Percentiles rank a stretch among this genome's conserved stretches.
These are phyloP conservation scores for Sarcophaga carnaria DNA, from an alignment of 2,888 invertebrate genomes.

Conservation along the genomic window DNA sequence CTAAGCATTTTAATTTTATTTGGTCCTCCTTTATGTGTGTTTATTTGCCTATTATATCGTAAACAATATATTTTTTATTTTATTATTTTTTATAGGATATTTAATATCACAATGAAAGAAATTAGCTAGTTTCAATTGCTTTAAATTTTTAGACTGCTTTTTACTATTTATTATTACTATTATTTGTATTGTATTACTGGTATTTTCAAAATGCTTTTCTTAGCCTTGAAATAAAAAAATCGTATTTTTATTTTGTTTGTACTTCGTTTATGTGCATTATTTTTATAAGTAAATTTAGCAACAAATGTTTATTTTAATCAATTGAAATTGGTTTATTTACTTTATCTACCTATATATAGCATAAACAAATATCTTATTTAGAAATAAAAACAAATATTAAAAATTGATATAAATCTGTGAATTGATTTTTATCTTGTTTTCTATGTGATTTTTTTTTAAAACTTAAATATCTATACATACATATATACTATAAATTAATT, in stretches of 20 bases:
- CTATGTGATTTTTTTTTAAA: background rate
- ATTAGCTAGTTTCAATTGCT: slow-evolving; percentile 38
- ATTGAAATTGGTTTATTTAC: slow-evolving; percentile 43
- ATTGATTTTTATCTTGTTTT: background rate
- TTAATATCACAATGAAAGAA: slow-evolving; percentile 31
- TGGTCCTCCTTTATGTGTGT: background rate
- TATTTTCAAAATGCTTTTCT: slow-evolving; percentile 49
- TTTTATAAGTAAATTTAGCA: slow-evolving; percentile 46
- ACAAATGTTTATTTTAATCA: slow-evolving; percentile 35
- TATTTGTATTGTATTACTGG: background rate
- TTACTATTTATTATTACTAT: slow-evolving; percentile 4
- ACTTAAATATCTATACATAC: background rate
- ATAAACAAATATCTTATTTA: background rate
- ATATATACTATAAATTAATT: background rate
- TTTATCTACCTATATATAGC: background rate
- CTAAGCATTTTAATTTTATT: slow-evolving; percentile 4
- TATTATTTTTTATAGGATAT: slow-evolving; percentile 12
- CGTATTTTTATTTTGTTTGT: slow-evolving; percentile 24
- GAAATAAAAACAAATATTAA: background rate
- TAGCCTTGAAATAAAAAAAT: slow-evolving; percentile 43
- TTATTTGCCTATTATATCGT: background rate
- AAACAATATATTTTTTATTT: no score
- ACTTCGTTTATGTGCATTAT: slow-evolving; percentile 55
- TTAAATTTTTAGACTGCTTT: slow-evolving; percentile 36
- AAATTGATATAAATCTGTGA: background rate